These are phyloP conservation scores for Poeciliopsis presidionis DNA, from an alignment of 2,797 vertebrate genomes.

Conservation along the genomic window DNA sequence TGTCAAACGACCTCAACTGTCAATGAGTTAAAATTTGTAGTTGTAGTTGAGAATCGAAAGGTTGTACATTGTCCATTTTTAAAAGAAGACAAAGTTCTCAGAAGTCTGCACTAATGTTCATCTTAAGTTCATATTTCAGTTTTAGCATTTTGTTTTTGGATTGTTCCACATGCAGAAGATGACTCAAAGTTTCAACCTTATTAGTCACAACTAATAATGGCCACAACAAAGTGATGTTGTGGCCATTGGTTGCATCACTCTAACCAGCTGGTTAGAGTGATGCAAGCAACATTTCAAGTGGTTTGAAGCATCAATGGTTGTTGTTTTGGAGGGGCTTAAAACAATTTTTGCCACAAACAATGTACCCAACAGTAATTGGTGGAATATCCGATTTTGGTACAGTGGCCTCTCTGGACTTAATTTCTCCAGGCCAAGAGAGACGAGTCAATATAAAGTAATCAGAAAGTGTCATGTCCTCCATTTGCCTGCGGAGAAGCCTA, in stretches of 20 bases:
- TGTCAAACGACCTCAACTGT: neutral
- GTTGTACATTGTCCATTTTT: neutral
- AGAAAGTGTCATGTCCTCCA: slow-evolving; percentile 74
- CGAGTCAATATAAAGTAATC: slow-evolving; percentile 81
- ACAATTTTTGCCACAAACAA: slow-evolving; percentile 35
- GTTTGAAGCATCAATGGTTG: slow-evolving; percentile 14
- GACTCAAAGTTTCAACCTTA: neutral
- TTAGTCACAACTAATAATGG: neutral
- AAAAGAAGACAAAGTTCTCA: neutral
- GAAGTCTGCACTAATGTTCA: neutral
- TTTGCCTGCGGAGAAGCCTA: slow-evolving; percentile 74
- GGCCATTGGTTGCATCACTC: too few relatives aligned
- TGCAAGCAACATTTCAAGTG: neutral
- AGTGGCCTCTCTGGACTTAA: slow-evolving; percentile 33
- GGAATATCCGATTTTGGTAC: slow-evolving; percentile 44
- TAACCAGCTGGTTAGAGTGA: neutral
- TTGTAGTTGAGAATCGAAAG: neutral
- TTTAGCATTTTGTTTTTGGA: neutral
- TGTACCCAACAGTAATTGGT: slow-evolving; percentile 18
- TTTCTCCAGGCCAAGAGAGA: slow-evolving; percentile 49
- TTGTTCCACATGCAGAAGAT: neutral
- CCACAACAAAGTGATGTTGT: neutral
- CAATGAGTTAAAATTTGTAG: neutral
- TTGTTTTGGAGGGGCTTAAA: slow-evolving; percentile 3
- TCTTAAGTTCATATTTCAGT: neutral